Evolutionary conservation across 1,140 invertebrate species (phyloP).

Genomic region (Hyphantria cunea): DNA sequence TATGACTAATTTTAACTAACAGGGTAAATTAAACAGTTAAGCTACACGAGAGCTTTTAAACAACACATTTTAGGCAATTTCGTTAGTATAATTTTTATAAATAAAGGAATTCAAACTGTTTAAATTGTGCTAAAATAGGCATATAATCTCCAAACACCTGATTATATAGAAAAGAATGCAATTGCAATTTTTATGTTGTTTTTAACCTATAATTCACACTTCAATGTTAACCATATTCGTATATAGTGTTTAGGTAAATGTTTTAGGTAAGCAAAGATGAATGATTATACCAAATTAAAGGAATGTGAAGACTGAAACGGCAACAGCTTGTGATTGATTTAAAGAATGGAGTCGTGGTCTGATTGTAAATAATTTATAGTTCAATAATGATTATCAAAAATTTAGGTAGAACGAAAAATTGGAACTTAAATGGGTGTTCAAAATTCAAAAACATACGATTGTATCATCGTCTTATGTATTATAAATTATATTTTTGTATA

Average conservation of each 20-base stretch:
- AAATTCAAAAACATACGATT: constrained; percentile 43
- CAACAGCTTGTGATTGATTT: constrained; percentile 72
- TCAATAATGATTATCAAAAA: constrained; percentile 27
- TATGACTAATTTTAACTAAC: constrained; percentile 58
- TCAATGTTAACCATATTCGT: constrained; percentile 23
- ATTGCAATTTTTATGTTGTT: neutral
- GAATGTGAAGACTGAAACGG: constrained; percentile 71
- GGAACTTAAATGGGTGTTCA: constrained; percentile 58
- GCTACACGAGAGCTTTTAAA: constrained; percentile 20
- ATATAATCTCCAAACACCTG: constrained; percentile 6
- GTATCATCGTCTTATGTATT: constrained; percentile 29
- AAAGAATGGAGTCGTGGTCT: constrained; percentile 49
- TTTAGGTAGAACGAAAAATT: constrained; percentile 41
- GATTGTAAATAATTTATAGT: constrained; percentile 49
- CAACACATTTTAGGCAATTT: constrained; percentile 15
- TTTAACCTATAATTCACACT: constrained; percentile 8
- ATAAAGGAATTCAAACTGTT: neutral
- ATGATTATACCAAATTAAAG: constrained; percentile 17
- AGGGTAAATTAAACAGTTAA: constrained; percentile 63
- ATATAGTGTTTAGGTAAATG: constrained; percentile 25
- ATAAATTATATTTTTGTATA: constrained; percentile 79
- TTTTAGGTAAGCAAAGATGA: constrained; percentile 14
- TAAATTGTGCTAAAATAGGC: constrained; percentile 10
- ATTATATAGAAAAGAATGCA: neutral
- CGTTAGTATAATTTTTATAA: constrained; percentile 1